Evolutionary conservation across 2,888 invertebrate species (phyloP).

Genomic region (Rhaphigaster nebulosa): DNA sequence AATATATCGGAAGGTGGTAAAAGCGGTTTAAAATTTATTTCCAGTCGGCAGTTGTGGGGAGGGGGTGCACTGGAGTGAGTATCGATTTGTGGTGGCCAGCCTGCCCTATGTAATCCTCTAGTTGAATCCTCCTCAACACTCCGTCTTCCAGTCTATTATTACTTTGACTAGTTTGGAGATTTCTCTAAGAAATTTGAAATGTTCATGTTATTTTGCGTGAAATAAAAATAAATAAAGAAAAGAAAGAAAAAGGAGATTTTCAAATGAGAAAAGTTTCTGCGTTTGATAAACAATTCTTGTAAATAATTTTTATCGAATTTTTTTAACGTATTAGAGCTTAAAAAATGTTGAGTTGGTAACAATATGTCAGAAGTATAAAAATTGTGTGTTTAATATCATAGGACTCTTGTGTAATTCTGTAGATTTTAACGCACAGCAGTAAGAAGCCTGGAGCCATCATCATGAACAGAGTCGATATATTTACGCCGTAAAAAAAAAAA

Average conservation of each 20-base stretch:
- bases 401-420: neutral
- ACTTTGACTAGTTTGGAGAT: neutral
- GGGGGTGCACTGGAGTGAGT: conserved; percentile 3
- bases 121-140: conserved; percentile 24
- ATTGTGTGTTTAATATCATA: neutral
- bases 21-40: conserved; percentile 53
- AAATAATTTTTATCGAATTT: neutral
- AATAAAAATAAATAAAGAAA: neutral
- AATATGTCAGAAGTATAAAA: neutral
- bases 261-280: neutral
- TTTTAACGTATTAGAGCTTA: neutral
- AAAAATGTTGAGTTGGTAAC: neutral
- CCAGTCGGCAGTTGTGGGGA: conserved; percentile 26
- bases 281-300: neutral
- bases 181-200: neutral
- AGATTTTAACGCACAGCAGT: neutral
- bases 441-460: neutral
- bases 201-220: neutral
- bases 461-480: neutral
- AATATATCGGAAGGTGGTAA: conserved; percentile 11
- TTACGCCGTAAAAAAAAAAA: neutral
- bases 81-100: conserved; percentile 42
- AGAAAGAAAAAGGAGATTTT: neutral
- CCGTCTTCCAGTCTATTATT: neutral
- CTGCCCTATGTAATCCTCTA: conserved; percentile 35